Conservation (phyloP, 1,140 invertebrate species). For the Anastatus disparis region DNA sequence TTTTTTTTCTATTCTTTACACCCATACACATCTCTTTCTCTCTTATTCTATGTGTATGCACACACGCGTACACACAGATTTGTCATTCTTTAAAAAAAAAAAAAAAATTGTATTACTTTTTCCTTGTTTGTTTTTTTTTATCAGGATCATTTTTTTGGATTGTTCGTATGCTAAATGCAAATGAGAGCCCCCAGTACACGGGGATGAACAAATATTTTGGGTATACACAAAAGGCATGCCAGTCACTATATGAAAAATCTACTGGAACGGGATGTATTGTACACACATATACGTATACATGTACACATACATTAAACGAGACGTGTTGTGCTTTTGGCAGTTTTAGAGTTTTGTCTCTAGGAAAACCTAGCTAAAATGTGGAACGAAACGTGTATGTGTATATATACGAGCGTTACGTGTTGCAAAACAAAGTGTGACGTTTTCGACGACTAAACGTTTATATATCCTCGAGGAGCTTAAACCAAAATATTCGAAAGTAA, state of each 20-base stretch:
- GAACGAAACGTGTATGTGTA: too few relatives aligned
- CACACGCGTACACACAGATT: too few relatives aligned
- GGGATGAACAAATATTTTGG: slow-evolving; percentile 36
- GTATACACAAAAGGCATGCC: too few relatives aligned
- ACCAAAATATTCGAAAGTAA: neutral
- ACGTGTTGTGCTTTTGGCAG: slow-evolving; percentile 9
- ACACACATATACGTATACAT: too few relatives aligned
- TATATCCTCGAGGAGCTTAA: neutral
- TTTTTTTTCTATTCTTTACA: neutral
- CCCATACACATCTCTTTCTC: neutral
- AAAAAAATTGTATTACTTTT: neutral
- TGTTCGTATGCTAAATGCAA: slow-evolving; percentile 11
- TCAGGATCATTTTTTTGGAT: neutral
- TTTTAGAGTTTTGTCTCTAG: neutral
- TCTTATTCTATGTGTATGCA: neutral
- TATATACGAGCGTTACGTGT: too few relatives aligned
- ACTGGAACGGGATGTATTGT: too few relatives aligned
- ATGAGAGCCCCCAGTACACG: slow-evolving; percentile 1
- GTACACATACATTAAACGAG: neutral
- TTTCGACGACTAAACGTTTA: too few relatives aligned
- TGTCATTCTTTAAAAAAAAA: neutral
- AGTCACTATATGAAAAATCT: too few relatives aligned
- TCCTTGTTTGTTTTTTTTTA: neutral
- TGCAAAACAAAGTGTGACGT: neutral
- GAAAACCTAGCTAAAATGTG: slow-evolving; percentile 1